Evolutionary conservation across 2,888 invertebrate species (phyloP).

Genomic region (Diarsia rubi): DNA sequence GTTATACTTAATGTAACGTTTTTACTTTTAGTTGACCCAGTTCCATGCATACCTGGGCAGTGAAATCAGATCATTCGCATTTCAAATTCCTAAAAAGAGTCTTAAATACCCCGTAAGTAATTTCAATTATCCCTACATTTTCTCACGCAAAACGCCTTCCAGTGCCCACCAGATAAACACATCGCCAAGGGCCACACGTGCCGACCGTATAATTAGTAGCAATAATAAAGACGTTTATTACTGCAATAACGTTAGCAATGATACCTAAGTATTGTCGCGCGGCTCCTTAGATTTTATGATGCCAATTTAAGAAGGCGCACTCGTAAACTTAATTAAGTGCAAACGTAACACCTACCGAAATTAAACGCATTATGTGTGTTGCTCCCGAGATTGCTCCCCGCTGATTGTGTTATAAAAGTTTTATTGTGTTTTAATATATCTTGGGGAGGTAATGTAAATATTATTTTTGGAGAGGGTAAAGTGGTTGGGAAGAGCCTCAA

Average conservation of each 20-base stretch:
- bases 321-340: slow-evolving; percentile 80
- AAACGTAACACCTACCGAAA: slow-evolving; percentile 75
- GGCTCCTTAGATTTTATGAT: slow-evolving; percentile 76
- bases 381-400: slow-evolving; percentile 66
- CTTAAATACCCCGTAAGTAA: background rate
- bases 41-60: background rate
- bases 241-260: slow-evolving; percentile 58
- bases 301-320: slow-evolving; percentile 74
- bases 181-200: slow-evolving; percentile 22
- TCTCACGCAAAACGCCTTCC: background rate
- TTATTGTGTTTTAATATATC: slow-evolving; percentile 61
- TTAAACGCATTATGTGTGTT: slow-evolving; percentile 72
- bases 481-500: slow-evolving; percentile 4
- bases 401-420: slow-evolving; percentile 72
- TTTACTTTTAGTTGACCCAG: background rate
- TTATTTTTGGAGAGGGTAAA: slow-evolving; percentile 40
- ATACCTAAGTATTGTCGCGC: slow-evolving; percentile 67
- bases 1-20: background rate
- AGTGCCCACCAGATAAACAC: slow-evolving; percentile 22
- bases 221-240: slow-evolving; percentile 61
- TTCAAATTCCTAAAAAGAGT: background rate
- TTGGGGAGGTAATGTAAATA: slow-evolving; percentile 51
- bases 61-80: background rate
- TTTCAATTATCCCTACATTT: slow-evolving; percentile 1
- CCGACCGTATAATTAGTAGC: slow-evolving; percentile 52